Conservation (phyloP, 1,140 invertebrate genomes). For the Adelges cooleyi region DNA sequence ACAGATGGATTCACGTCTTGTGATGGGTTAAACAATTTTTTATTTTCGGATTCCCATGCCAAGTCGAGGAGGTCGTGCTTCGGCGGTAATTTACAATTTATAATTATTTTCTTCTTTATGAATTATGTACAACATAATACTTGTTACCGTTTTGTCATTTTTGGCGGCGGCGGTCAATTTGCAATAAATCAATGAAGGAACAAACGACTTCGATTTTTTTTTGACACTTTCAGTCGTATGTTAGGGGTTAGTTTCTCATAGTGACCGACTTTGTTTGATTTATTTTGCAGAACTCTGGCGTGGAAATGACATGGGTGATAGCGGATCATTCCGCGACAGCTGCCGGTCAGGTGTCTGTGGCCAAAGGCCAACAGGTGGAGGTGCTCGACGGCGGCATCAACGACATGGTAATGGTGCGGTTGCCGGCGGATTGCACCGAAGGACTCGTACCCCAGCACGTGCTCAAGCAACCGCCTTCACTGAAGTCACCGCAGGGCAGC, state of each 20-base stretch:
- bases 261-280: too few relatives aligned
- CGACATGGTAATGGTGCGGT: constrained; percentile 53
- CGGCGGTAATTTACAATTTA: too few relatives aligned
- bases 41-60: too few relatives aligned
- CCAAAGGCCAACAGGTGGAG: constrained; percentile 84
- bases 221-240: background rate
- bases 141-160: too few relatives aligned
- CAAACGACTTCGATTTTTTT: background rate
- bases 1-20: too few relatives aligned
- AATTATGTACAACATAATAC: too few relatives aligned
- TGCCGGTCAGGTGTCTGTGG: constrained; percentile 60
- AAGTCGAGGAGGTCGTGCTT: too few relatives aligned
- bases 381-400: constrained; percentile 56
- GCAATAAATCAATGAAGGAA: too few relatives aligned
- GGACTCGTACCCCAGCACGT: constrained; percentile 71
- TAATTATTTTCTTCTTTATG: too few relatives aligned
- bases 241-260: too few relatives aligned
- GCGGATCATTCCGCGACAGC: constrained; percentile 61
- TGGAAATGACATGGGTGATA: constrained; percentile 79
- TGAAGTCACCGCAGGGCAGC: background rate
- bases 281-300: constrained; percentile 47
- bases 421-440: constrained; percentile 49
- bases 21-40: too few relatives aligned
- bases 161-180: too few relatives aligned
- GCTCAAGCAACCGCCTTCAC: constrained; percentile 61